Conservation (phyloP, 2,113 vertebrate genomes). For the Semicossyphus pulcher region DNA sequence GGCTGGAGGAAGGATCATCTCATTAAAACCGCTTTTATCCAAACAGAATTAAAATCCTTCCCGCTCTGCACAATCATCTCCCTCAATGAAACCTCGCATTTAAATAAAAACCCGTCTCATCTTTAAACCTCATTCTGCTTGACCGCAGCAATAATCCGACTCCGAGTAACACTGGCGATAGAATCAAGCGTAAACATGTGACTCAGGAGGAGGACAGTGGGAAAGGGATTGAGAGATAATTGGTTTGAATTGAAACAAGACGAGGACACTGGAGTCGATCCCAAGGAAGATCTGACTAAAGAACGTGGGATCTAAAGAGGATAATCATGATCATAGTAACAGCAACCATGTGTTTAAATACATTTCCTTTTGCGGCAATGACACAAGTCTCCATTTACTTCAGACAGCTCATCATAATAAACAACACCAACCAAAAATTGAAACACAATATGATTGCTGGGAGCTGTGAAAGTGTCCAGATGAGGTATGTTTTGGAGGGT, state of each 20-base stretch:
- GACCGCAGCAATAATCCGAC: slow-evolving; percentile 49
- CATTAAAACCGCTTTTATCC: slow-evolving; percentile 61
- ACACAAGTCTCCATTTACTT: slow-evolving; percentile 31
- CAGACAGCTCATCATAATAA: slow-evolving; percentile 62
- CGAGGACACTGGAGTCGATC: slow-evolving; percentile 41
- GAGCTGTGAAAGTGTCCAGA: slow-evolving; percentile 28
- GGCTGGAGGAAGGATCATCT: slow-evolving; percentile 48
- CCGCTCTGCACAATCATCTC: slow-evolving; percentile 45
- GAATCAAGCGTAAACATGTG: slow-evolving; percentile 63
- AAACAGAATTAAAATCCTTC: slow-evolving; percentile 53
- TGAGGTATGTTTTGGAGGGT: slow-evolving; percentile 41
- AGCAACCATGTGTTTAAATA: slow-evolving; percentile 69
- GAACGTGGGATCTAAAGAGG: slow-evolving; percentile 5
- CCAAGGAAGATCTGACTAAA: slow-evolving; percentile 35
- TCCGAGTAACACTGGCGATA: slow-evolving; percentile 3
- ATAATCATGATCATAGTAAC: slow-evolving; percentile 59
- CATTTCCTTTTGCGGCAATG: slow-evolving; percentile 40
- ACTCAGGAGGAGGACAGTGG: slow-evolving; percentile 57
- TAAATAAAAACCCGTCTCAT: slow-evolving; percentile 52
- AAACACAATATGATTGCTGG: slow-evolving; percentile 16
- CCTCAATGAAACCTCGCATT: slow-evolving; percentile 52
- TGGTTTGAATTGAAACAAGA: slow-evolving; percentile 67
- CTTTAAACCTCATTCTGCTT: slow-evolving; percentile 25
- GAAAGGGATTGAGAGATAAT: slow-evolving; percentile 60
- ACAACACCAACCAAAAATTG: slow-evolving; percentile 6